Base-by-base conservation (phyloP, 2,113 vertebrate genomes). In the Erinaceus europaeus region DNA sequence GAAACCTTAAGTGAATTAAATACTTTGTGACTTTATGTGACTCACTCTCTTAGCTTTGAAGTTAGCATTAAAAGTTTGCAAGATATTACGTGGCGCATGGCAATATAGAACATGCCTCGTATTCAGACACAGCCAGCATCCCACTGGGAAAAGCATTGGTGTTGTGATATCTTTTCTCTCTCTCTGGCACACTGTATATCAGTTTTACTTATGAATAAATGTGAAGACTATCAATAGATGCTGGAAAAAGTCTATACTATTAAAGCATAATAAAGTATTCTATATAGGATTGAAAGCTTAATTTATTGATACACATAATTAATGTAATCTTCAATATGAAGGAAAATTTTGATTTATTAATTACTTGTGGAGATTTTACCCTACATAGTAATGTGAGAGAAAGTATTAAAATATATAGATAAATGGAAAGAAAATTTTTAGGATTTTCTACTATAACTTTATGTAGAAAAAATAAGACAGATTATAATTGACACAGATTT, bases 1-100 rank as follows among this genome's bases (percentile, higher is more conserved):
- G 88, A 91, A 88, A 20, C 27, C 29, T 68, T 13, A 36, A 69
- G 38, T 82, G 48, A 93, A 59, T 20, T 17, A 80, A 62, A 52
- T 25, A 55, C 27, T 4, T 18, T 40, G 62, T 85, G 68, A 90
- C 80, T 92, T 95, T 25, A 83, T 9, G 27, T 75, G 50, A 48
- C 52, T 15, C 69, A 93, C 46, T 23, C 25, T 27, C 29, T 57
- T 29, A 7, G 29, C 55, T 29, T 27, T 29, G 55, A 57, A 27
- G 25, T n/a, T n/a, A n/a, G n/a, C n/a, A n/a, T n/a, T n/a, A n/a
- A n/a, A n/a, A n/a, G n/a, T n/a, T n/a, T n/a, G n/a, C n/a, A n/a
- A n/a, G n/a, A n/a, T n/a, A n/a, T n/a, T n/a, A n/a, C n/a, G n/a
- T n/a, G n/a, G n/a, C n/a, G n/a, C n/a, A n/a, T n/a, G n/a, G n/a